Conservation (phyloP, 92 coral and sea anemone species). For the Phenganax stokvisi region DNA sequence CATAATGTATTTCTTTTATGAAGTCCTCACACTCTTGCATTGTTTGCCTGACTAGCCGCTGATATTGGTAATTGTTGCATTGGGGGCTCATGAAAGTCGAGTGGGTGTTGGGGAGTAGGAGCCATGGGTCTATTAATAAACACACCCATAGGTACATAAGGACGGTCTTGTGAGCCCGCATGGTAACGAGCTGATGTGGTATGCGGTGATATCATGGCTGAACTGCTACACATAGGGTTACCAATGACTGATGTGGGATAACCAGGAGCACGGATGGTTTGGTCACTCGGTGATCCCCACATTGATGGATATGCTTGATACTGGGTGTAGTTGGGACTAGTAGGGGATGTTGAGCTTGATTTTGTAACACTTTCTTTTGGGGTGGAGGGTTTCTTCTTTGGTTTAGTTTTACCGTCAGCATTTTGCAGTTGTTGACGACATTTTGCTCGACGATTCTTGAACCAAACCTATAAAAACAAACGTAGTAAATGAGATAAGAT, state of each 20-base stretch:
- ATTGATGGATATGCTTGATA: conserved; percentile 36
- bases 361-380: conserved; percentile 9
- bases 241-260: conserved; percentile 43
- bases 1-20: neutral
- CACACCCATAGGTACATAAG: conserved; percentile 36
- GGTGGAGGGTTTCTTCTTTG: conserved; percentile 14
- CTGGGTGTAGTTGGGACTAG: conserved; percentile 23
- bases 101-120: conserved; percentile 32
- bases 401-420: conserved; percentile 2
- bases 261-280: conserved; percentile 35
- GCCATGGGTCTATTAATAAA: conserved; percentile 34
- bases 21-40: conserved; percentile 17
- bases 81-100: conserved; percentile 34
- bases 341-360: conserved; percentile 23
- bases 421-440: conserved; percentile 63
- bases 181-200: conserved; percentile 30
- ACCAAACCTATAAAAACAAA: conserved; percentile 71
- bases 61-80: conserved; percentile 39
- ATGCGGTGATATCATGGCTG: conserved; percentile 32
- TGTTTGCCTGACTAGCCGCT: conserved; percentile 31
- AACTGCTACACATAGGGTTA: conserved; percentile 43
- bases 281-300: conserved; percentile 40
- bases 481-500: neutral
- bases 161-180: conserved; percentile 37
- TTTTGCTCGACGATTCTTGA: conserved; percentile 94